Conservation (phyloP, 2,797 vertebrate species). For the Cyclopterus lumpus region DNA sequence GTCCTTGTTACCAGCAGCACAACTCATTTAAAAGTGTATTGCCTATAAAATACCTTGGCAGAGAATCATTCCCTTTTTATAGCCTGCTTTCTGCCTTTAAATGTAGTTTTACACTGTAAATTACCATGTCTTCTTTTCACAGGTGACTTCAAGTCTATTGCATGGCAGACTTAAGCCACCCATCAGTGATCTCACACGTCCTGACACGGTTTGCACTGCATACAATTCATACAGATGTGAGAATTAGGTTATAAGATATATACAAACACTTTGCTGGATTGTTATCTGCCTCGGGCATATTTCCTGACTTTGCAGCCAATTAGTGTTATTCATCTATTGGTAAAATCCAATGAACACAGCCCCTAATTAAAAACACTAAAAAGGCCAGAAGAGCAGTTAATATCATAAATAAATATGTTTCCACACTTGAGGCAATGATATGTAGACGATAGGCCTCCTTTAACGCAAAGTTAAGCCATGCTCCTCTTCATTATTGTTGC, state of each 20-base stretch:
- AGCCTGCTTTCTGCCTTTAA: constrained; percentile 48
- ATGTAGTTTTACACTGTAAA: constrained; percentile 51
- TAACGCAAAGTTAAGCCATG: not conserved
- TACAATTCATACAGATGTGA: constrained; percentile 54
- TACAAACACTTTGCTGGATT: constrained; percentile 69
- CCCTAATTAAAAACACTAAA: constrained; percentile 73
- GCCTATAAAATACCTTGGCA: constrained; percentile 70
- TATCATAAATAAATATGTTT: constrained; percentile 32
- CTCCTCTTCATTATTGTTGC: not conserved
- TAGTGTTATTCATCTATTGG: constrained; percentile 71
- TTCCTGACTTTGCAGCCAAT: constrained; percentile 72
- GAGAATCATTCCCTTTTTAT: constrained; percentile 61
- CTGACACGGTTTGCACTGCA: constrained; percentile 42
- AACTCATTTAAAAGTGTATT: constrained; percentile 54
- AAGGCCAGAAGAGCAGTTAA: constrained; percentile 41
- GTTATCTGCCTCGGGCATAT: constrained; percentile 64
- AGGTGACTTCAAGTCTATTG: constrained; percentile 44
- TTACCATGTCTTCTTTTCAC: constrained; percentile 48
- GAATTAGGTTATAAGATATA: constrained; percentile 52
- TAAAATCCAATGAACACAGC: constrained; percentile 65
- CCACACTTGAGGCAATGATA: constrained; percentile 11
- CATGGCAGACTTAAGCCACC: constrained; percentile 29
- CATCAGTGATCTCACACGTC: constrained; percentile 36
- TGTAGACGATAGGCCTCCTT: constrained; percentile 17
- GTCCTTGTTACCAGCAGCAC: constrained; percentile 46